Base-by-base conservation (phyloP, 2,113 vertebrate species). In the Lampris megalopsis region DNA sequence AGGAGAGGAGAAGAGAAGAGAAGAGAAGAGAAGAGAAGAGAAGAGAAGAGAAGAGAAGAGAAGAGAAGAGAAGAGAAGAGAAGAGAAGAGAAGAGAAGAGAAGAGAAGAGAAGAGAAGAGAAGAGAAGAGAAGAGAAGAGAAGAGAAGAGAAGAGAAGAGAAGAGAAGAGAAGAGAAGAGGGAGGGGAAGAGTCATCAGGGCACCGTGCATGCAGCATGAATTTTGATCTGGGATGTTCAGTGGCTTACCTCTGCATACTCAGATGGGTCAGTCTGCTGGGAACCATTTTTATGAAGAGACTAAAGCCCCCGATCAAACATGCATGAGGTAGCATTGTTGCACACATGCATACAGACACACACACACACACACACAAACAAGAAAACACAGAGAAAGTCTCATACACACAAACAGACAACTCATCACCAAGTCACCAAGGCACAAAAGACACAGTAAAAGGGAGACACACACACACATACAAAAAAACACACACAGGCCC, bases 251-350 rank as follows among this genome's bases (percentile, higher is more conserved):
- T 82, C 63, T 71, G 80, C 80, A 53, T 58, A 73, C 77, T 83
- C 73, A 77, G 62, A 80, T 48, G 63, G 50, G 74, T 75, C n/a
- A 67, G 59, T 47, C 63, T 58, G 73, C 77, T 75, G 42, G 81
- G 62, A 68, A 83, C 88, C 86, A 91, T 92, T 89, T 91, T 91
- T 87, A 84, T 73, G 50, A 56, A 82, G 68, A 62, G 60, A 78
- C 77, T 77, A 57, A 77, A 71, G 76, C 79, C 81, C 67, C 74
- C 79, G 78, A 89, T 86, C 81, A 83, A 80, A 86, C 88, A 89
- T 86, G 88, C 80, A 83, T 83, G 86, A 91, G 77, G 68, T 65
- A 40, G 24, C 66, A 37, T 4, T 4, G 43, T 4, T 7, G 10
- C 60, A 1, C 56, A 60, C 63, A 65, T 71, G 68, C 65, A 63